These are phyloP conservation scores for Pedionomus torquatus DNA, from an alignment of 2,113 vertebrate genomes.

Conservation along the genomic window DNA sequence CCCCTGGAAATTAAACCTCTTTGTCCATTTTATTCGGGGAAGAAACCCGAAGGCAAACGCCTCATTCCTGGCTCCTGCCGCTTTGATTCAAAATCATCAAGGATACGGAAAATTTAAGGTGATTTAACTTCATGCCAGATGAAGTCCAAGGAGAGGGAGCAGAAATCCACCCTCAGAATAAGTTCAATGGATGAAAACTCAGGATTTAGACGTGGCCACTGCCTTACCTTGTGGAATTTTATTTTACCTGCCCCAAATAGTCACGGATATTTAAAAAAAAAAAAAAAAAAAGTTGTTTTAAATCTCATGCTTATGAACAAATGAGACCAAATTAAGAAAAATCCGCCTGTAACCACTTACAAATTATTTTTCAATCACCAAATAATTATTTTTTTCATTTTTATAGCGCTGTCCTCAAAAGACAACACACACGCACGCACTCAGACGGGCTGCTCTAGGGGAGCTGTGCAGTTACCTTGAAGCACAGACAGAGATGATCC, in stretches of 20 bases:
- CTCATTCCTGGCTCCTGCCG: accelerated
- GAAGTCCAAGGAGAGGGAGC: not conserved
- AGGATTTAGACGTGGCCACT: not conserved
- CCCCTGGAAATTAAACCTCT: accelerated
- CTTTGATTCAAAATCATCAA: not conserved
- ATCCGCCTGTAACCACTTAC: not conserved
- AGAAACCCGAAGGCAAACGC: accelerated
- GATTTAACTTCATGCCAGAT: not conserved
- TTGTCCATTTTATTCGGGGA: accelerated
- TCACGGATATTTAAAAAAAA: not conserved
- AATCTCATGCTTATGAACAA: not conserved
- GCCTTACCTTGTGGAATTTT: not conserved
- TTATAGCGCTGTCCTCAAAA: not conserved
- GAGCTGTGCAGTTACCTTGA: not conserved
- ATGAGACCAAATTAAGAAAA: not conserved
- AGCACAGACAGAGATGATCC: not conserved
- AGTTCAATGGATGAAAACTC: not conserved
- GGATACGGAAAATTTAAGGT: not conserved
- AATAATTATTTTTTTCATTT: not conserved
- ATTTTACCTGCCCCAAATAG: not conserved
- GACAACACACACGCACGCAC: not conserved
- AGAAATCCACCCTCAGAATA: not conserved
- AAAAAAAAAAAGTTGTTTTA: not conserved
- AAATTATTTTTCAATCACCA: not conserved
- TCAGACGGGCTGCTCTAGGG: not conserved